phyloP scores from a whole-genome alignment of 2,888 invertebrate species.

The Charanyca ferruginea region DNA sequence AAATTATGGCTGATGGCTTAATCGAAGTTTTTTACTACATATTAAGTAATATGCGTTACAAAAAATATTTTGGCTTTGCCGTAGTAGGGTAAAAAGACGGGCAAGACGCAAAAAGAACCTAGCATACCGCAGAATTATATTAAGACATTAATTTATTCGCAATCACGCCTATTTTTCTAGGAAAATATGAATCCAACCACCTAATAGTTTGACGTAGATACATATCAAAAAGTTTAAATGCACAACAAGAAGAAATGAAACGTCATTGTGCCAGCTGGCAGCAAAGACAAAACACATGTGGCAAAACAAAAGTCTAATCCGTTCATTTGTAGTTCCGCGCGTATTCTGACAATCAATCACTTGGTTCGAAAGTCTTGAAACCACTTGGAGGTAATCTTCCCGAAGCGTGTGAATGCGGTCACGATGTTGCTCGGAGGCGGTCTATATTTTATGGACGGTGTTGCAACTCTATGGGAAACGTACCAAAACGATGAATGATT shows the following conservation, averaged over 20 bases:
- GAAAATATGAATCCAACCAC: background rate
- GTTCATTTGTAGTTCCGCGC: constrained; percentile 76
- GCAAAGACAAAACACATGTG: constrained; percentile 64
- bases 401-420: constrained; percentile 89
- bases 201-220: background rate
- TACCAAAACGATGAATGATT: constrained; percentile 67
- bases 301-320: constrained; percentile 82
- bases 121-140: background rate
- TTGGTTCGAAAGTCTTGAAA: constrained; percentile 79
- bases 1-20: constrained; percentile 33
- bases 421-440: constrained; percentile 72
- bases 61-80: background rate
- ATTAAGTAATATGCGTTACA: constrained; percentile 3
- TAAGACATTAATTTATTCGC: constrained; percentile 6
- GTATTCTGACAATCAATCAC: constrained; percentile 87
- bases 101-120: background rate
- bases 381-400: constrained; percentile 83
- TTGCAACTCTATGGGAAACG: constrained; percentile 82
- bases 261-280: constrained; percentile 34
- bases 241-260: constrained; percentile 1
- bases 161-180: background rate
- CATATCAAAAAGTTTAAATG: background rate
- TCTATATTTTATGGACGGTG: constrained; percentile 83
- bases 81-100: background rate
- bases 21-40: constrained; percentile 37